Conservation (phyloP, 2,797 vertebrate species). For the Cryptoblepharus egeriae region DNA sequence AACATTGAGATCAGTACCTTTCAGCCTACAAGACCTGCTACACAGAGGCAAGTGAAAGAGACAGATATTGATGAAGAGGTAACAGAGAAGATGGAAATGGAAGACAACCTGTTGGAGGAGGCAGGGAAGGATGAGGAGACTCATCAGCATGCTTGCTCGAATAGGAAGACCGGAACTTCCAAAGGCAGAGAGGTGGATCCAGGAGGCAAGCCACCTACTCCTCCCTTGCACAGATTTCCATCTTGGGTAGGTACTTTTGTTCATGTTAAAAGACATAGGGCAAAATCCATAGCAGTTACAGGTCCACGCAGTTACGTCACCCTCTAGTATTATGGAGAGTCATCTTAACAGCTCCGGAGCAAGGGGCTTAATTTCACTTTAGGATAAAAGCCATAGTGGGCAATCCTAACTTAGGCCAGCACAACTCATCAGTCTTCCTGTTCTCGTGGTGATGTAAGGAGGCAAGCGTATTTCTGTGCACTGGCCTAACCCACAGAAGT, state of each 20-base stretch:
- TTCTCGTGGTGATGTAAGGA: too few species aligned
- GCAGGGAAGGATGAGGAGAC: constrained; percentile 63
- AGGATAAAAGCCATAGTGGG: too few species aligned
- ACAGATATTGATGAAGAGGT: constrained; percentile 64
- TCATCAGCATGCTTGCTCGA: constrained; percentile 65
- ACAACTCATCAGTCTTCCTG: too few species aligned
- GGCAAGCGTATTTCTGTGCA: too few species aligned
- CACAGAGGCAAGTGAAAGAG: constrained; percentile 56
- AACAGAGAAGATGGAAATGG: constrained; percentile 82
- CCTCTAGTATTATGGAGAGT: too few species aligned
- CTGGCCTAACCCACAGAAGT: too few species aligned
- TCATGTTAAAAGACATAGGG: neutral
- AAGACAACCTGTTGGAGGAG: constrained; percentile 72
- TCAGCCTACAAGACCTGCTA: constrained; percentile 70
- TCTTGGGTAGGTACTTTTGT: constrained; percentile 86
- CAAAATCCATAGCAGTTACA: too few species aligned
- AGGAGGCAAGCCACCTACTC: constrained; percentile 88
- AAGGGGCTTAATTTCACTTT: too few species aligned
- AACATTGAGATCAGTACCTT: constrained; percentile 79
- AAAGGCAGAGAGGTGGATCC: constrained; percentile 71
- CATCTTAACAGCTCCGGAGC: too few species aligned
- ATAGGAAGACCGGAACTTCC: constrained; percentile 47
- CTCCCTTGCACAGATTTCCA: constrained; percentile 91
- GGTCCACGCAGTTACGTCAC: too few species aligned
- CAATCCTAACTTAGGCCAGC: too few species aligned